Conservation (phyloP, 1,140 invertebrate species). For the Thalassaphorura encarpata region DNA sequence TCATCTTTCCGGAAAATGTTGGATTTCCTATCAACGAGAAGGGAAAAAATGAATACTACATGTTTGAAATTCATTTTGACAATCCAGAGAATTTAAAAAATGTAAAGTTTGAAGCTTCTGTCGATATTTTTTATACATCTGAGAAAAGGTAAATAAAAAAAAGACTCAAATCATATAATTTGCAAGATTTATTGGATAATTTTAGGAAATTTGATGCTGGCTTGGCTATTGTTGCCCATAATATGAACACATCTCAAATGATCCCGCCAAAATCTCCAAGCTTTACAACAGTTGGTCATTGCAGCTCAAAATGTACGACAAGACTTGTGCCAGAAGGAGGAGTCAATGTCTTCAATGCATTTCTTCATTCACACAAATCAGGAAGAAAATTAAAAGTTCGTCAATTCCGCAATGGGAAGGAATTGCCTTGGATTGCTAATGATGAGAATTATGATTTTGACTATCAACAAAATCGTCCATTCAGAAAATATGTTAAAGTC, state of each 20-base stretch:
- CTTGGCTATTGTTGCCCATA: neutral
- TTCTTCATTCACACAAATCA: slow-evolving; percentile 58
- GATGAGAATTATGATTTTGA: slow-evolving; percentile 62
- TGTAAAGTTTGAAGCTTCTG: slow-evolving; percentile 53
- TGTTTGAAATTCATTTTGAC: slow-evolving; percentile 58
- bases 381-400: slow-evolving; percentile 62
- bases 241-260: neutral
- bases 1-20: slow-evolving; percentile 59
- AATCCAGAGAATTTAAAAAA: slow-evolving; percentile 46
- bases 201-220: neutral
- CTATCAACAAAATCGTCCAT: slow-evolving; percentile 63
- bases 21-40: slow-evolving; percentile 66
- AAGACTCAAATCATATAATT: neutral
- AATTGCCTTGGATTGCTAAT: slow-evolving; percentile 56
- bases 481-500: slow-evolving; percentile 58
- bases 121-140: slow-evolving; percentile 54
- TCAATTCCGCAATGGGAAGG: slow-evolving; percentile 61
- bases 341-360: slow-evolving; percentile 65
- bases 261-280: slow-evolving; percentile 9
- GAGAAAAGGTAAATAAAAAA: neutral
- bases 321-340: slow-evolving; percentile 58
- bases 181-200: neutral
- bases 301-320: slow-evolving; percentile 53
- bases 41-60: slow-evolving; percentile 53
- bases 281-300: slow-evolving; percentile 48